Conservation (phyloP, 2,113 vertebrate species). For the Scolopax mira region DNA sequence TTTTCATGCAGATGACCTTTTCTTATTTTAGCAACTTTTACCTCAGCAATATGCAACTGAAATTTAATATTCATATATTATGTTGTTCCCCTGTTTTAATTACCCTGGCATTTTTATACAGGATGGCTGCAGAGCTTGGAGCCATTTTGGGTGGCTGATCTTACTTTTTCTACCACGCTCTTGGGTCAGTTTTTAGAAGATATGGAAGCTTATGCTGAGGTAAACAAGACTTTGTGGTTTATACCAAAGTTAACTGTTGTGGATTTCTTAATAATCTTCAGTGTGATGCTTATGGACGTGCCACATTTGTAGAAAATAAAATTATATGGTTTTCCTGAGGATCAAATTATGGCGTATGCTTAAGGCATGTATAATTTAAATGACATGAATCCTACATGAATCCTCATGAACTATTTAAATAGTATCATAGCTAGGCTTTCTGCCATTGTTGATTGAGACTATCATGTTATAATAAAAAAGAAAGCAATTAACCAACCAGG, state of each 20-base stretch:
- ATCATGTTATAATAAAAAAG: not conserved
- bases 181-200: constrained; percentile 98
- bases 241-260: not conserved
- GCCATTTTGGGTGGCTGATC: constrained; percentile 98
- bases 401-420: not conserved
- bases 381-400: not conserved
- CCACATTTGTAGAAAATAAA: not conserved
- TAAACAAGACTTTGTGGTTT: constrained; percentile 25
- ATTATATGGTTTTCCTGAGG: not conserved
- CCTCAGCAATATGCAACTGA: not conserved
- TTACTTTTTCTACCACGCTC: constrained; percentile 95
- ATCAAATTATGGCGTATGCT: not conserved
- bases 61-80: not conserved
- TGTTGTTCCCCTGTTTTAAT: not conserved
- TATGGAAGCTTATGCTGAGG: constrained; percentile 99
- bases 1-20: not conserved
- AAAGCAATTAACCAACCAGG: not conserved
- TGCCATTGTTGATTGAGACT: not conserved
- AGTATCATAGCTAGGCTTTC: not conserved
- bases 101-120: constrained; percentile 44
- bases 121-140: constrained; percentile 98
- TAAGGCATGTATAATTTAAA: not conserved
- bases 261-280: not conserved
- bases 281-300: not conserved
- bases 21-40: not conserved